Base-by-base conservation (phyloP, 2,113 vertebrate genomes). In the Psammodynastes pulverulentus region DNA sequence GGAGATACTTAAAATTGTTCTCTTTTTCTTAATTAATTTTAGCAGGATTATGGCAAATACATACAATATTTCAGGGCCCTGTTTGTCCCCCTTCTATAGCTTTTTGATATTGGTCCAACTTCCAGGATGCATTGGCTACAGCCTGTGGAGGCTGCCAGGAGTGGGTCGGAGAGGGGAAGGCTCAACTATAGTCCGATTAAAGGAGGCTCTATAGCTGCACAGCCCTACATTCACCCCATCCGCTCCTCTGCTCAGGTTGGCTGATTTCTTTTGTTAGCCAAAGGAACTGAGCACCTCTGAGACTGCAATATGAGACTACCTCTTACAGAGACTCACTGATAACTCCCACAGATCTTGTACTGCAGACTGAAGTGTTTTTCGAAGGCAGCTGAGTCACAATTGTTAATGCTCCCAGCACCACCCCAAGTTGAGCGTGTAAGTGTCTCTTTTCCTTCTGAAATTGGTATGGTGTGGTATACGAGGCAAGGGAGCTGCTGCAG, bases 161-260 rank as follows among this genome's bases (percentile, higher is more conserved):
- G 17, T 39, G 2, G 34, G 34, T 17, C 3, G 1, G 58, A 79
- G 21, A 88, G 49, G 49, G 34, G 86, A 45, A 49, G 52, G 29
- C 34, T 53, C 85, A 87, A 34, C 54, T 91, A 46, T 43, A 91
- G 87, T 58, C 86, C 45, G 58, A 92, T 79, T 88, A 62, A 87
- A 53, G 15, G 24, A 45, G 51, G 34, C 49, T 79, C 39, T 26
- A 13, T 46, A 48, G 8, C 17, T 54, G 24, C 2, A 2, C 21
- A 51, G 34, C 26, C n/a, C 39, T 1, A 48, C 48, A 52, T 72
- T 91, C 34, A 52, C 12, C 17, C 72, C 72, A 72, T 51, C n/a
- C 8, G 19, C 45, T 62, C 53, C 43, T 58, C 29, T 86, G 84
- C 45, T 86, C 39, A n/a, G 49, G 58, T 88, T 92, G 86, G 15